Conservation (phyloP, 2,113 vertebrate species). For the Otis tarda region DNA sequence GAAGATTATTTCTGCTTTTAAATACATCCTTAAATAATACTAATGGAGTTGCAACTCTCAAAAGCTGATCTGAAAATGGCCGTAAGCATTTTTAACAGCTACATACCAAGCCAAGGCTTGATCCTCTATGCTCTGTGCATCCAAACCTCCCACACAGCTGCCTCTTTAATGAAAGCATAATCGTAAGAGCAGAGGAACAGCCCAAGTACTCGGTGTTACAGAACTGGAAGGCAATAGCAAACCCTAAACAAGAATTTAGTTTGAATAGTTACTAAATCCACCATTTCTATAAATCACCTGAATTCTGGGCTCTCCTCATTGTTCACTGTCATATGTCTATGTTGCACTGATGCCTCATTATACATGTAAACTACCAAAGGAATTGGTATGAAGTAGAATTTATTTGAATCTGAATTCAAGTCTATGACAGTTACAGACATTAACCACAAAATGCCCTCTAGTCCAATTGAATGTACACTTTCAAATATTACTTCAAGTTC, state of each 20-base stretch:
- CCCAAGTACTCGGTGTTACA: neutral
- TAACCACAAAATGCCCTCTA: neutral
- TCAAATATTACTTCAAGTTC: neutral
- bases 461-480: neutral
- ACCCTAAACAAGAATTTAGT: neutral
- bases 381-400: neutral
- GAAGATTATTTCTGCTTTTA: neutral
- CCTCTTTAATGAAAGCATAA: neutral
- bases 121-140: neutral
- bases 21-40: neutral
- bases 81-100: neutral
- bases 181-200: neutral
- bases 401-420: neutral
- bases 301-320: neutral
- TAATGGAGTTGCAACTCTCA: neutral
- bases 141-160: neutral
- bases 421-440: neutral
- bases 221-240: neutral
- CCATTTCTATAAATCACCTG: neutral
- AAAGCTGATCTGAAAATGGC: neutral
- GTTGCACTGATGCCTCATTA: neutral
- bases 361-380: neutral
- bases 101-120: neutral
- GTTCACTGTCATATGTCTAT: neutral
- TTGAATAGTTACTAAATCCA: neutral